Conservation (phyloP, 2,888 invertebrate species). For the Ophion costatus region DNA sequence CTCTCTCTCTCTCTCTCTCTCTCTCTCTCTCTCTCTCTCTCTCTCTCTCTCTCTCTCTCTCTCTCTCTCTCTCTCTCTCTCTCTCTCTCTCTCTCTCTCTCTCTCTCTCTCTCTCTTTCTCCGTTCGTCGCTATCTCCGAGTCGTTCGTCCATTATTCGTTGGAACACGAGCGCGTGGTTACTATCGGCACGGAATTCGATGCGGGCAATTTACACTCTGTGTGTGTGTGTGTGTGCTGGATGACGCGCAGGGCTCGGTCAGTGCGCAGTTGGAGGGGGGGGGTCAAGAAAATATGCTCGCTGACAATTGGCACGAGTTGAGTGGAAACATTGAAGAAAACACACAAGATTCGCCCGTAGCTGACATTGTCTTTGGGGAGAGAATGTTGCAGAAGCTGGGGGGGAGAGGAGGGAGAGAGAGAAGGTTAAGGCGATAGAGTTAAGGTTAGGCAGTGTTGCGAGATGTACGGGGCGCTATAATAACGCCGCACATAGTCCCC, state of each 20-base stretch:
- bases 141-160: slow-evolving; percentile 50
- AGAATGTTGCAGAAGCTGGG: background rate
- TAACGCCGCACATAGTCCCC: background rate
- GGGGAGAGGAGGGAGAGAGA: background rate
- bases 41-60: slow-evolving; percentile 58
- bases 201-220: slow-evolving; percentile 64
- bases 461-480: slow-evolving; percentile 2
- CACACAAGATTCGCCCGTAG: background rate
- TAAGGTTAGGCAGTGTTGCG: slow-evolving; percentile 1
- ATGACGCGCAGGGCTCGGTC: slow-evolving; percentile 11
- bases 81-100: slow-evolving; percentile 63
- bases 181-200: slow-evolving; percentile 65
- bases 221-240: slow-evolving; percentile 23
- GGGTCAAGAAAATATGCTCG: slow-evolving; percentile 31
- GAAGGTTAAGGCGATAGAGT: background rate
- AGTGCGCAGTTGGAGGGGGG: background rate
- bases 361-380: background rate
- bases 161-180: slow-evolving; percentile 55
- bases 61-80: slow-evolving; percentile 61
- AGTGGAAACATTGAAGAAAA: slow-evolving; percentile 39
- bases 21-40: slow-evolving; percentile 63
- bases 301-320: slow-evolving; percentile 66
- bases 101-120: slow-evolving; percentile 58
- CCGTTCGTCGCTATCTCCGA: slow-evolving; percentile 67
- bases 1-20: slow-evolving; percentile 59